phyloP scores from a whole-genome alignment of 2,797 vertebrate genomes.

The Spheniscus humboldti region DNA sequence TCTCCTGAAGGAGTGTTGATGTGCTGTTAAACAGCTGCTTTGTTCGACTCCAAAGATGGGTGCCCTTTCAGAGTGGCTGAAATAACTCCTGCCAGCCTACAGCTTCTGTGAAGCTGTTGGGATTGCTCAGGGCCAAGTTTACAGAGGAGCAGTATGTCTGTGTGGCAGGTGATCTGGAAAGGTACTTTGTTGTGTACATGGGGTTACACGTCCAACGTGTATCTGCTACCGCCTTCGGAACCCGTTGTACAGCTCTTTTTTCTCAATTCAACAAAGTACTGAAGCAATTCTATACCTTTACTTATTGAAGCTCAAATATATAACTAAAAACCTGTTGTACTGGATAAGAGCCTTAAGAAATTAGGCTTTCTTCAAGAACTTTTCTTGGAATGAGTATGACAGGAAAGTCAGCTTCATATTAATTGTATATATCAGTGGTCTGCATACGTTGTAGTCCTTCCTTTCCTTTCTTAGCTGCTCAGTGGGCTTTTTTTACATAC shows the following conservation, averaged over 20 bases:
- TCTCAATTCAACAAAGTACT: not conserved
- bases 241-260: not conserved
- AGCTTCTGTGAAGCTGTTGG: too few species aligned
- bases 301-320: not conserved
- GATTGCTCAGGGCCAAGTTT: not conserved
- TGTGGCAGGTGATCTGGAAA: not conserved
- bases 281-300: not conserved
- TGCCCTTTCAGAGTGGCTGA: not conserved
- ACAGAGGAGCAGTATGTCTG: not conserved
- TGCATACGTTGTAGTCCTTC: not conserved
- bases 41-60: not conserved
- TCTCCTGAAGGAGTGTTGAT: not conserved
- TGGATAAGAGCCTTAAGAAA: not conserved
- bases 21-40: not conserved
- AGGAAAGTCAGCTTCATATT: not conserved
- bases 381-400: not conserved
- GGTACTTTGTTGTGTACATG: not conserved
- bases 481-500: not conserved
- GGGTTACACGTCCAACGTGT: accelerated
- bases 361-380: not conserved
- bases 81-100: not conserved
- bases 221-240: accelerated
- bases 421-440: not conserved
- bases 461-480: not conserved
- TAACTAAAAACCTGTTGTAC: not conserved